Evolutionary conservation across 2,797 vertebrate genomes (phyloP).

Genomic region (Adrianichthys oophorus): DNA sequence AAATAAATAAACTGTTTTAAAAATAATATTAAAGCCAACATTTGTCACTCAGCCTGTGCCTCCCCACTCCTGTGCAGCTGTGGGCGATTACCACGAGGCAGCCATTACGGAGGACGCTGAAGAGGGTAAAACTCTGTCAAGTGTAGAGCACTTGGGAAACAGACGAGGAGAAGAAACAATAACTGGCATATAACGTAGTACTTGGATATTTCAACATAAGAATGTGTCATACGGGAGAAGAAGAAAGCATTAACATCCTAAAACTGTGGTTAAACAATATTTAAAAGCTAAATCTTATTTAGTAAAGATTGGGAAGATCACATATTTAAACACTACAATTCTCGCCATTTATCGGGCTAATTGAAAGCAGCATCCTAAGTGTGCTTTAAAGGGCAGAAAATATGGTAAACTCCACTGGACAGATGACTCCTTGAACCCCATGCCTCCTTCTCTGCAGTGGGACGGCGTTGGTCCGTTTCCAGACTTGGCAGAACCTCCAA

Average conservation of each 20-base stretch:
- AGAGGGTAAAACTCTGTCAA: conserved; percentile 57
- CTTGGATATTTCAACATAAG: neutral
- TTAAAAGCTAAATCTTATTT: too few relatives aligned
- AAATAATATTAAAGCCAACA: conserved; percentile 23
- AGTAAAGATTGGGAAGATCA: too few relatives aligned
- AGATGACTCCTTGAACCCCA: conserved; percentile 26
- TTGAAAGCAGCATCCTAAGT: too few relatives aligned
- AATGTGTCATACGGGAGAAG: too few relatives aligned
- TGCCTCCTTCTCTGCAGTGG: conserved; percentile 82
- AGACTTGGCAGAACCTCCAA: conserved; percentile 94
- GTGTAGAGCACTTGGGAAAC: conserved; percentile 40
- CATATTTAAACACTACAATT: too few relatives aligned
- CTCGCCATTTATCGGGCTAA: too few relatives aligned
- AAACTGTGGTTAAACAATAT: too few relatives aligned
- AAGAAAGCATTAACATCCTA: too few relatives aligned
- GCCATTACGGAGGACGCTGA: conserved; percentile 51
- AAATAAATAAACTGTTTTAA: conserved; percentile 46
- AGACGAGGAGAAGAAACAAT: conserved; percentile 15
- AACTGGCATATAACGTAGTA: conserved; percentile 9
- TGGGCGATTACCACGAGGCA: conserved; percentile 61
- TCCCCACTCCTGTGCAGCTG: conserved; percentile 71
- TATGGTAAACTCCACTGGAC: too few relatives aligned
- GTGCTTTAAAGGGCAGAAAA: too few relatives aligned
- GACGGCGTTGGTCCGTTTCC: conserved; percentile 96
- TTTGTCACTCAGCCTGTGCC: conserved; percentile 19